Evolutionary conservation across 2,797 vertebrate genomes (phyloP).

Genomic region (Botia almorhae): DNA sequence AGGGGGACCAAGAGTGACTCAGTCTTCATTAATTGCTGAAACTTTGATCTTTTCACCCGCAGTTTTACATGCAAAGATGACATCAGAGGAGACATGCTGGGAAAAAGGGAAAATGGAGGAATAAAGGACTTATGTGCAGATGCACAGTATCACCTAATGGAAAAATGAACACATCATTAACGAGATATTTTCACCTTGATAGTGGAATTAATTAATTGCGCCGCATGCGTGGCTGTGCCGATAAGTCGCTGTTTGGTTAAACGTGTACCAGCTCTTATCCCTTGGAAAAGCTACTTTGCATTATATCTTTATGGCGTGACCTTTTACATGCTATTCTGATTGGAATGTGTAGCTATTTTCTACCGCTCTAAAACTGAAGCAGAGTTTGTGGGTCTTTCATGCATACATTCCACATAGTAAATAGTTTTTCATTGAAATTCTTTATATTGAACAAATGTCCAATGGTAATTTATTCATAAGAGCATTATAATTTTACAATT

Average conservation of each 20-base stretch:
- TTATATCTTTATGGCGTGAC: slow-evolving; percentile 10
- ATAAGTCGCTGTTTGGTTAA: slow-evolving; percentile 37
- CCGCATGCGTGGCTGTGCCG: slow-evolving; percentile 51
- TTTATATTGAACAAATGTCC: neutral
- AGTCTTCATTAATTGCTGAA: slow-evolving; percentile 56
- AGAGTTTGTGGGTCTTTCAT: neutral
- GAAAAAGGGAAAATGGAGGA: slow-evolving; percentile 27
- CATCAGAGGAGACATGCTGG: slow-evolving; percentile 38
- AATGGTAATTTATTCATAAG: neutral
- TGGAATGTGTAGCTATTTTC: slow-evolving; percentile 24
- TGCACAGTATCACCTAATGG: slow-evolving; percentile 27
- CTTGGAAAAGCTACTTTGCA: neutral
- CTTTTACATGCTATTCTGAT: slow-evolving; percentile 19
- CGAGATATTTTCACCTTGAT: slow-evolving; percentile 54
- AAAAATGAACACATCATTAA: slow-evolving; percentile 47
- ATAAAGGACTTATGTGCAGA: slow-evolving; percentile 15
- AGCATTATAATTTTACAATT: neutral
- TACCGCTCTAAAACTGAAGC: neutral
- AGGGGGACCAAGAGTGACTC: slow-evolving; percentile 39
- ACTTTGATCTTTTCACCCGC: slow-evolving; percentile 60
- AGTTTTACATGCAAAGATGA: slow-evolving; percentile 49
- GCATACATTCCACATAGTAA: neutral
- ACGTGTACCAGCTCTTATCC: slow-evolving; percentile 36
- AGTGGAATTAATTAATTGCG: slow-evolving; percentile 49
- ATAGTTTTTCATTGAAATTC: neutral